Evolutionary conservation across 2,113 vertebrate species (phyloP).

Genomic region (Heterochromis multidens): DNA sequence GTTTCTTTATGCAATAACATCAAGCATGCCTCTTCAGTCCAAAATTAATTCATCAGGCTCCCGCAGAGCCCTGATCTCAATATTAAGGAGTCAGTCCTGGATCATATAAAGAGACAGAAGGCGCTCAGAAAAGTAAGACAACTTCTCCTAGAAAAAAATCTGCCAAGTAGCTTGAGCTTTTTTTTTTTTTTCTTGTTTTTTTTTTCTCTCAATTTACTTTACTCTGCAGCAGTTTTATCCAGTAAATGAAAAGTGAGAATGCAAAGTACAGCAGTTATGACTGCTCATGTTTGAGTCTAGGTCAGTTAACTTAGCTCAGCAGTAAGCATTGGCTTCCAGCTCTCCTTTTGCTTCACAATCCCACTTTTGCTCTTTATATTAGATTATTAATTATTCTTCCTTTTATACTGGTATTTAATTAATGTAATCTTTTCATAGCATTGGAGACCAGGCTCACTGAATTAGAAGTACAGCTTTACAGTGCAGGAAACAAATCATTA

Average conservation of each 20-base stretch:
- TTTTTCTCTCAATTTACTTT: too few relatives aligned
- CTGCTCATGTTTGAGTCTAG: too few relatives aligned
- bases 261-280: neutral
- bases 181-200: too few relatives aligned
- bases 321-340: too few relatives aligned
- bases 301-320: too few relatives aligned
- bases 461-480: neutral
- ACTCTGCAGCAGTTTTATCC: too few relatives aligned
- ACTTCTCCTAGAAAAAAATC: neutral
- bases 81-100: neutral
- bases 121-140: neutral
- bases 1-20: neutral
- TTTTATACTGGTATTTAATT: neutral
- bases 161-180: neutral
- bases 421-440: neutral
- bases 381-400: too few relatives aligned
- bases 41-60: neutral
- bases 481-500: neutral
- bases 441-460: neutral
- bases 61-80: neutral
- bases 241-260: too few relatives aligned
- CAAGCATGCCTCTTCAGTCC: neutral
- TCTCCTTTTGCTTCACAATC: too few relatives aligned
- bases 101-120: neutral
- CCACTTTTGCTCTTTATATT: too few relatives aligned